These are phyloP conservation scores for fruit fly (Drosophila melanogaster) DNA, from an alignment of 1,140 invertebrate genomes.

Conservation along the genomic window Release_6_plus_ISO1_MT NT_037436.4:3076501-3077000, in stretches of 20 bases:
- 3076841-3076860: conserved; percentile 21
- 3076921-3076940: conserved; percentile 12
- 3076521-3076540: too few relatives aligned
- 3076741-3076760: conserved; percentile 45
- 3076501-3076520: too few relatives aligned
- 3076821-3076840: conserved; percentile 9
- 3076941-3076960: conserved; percentile 67
- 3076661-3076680: conserved; percentile 43
- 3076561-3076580: background rate
- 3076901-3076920: background rate
- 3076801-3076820: too few relatives aligned
- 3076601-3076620: conserved; percentile 3
- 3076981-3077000: conserved; percentile 59
- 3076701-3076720: conserved; percentile 41
- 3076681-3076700: conserved; percentile 51
- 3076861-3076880: conserved; percentile 39
- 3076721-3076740: conserved; percentile 18
- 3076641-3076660: conserved; percentile 59
- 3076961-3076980: conserved; percentile 57
- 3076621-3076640: conserved; percentile 1
- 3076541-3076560: background rate
- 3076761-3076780: conserved; percentile 75
- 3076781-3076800: conserved; percentile 38
- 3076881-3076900: background rate
- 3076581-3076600: conserved; percentile 8